Base-by-base conservation (phyloP, 2,888 invertebrate genomes). In the Ptychoptera contaminata region DNA sequence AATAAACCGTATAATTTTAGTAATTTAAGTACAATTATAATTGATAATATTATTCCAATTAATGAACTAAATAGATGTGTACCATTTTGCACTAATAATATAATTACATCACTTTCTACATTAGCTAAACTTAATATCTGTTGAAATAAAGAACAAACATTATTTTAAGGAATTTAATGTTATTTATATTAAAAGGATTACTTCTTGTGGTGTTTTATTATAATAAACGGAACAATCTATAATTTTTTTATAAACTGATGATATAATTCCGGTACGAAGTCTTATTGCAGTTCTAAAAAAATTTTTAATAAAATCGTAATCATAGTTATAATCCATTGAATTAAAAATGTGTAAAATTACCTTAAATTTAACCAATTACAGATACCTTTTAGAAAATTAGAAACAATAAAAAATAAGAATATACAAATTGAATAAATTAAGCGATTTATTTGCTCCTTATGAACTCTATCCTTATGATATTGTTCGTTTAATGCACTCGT, bases 321-420 rank as follows among this genome's bases (percentile, higher is more conserved):
- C n/a, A n/a, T 32, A 9, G 32, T 8, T 9, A 9, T 32, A 32
- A 32, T 32, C 9, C 9, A 32, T 32, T 32, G 9, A 14, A 12
- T 35, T 35, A 12, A 12, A 35, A 10, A 32, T 10, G 34, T 10
- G 11, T 10, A n/a, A n/a, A 35, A 2, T 16, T 42, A 42, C 42
- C 42, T 12, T 10, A 49, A 46, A 45, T 49, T 49, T 29, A 49
- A 35, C 49, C 49, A 49, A 23, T 37, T 37, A 23, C 40, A 37
- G 12, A 47, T 42, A 39, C 44, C 43, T 10, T 34, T 38, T n/a
- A 47, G 42, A 16, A 46, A 40, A 15, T 38, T 35, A 3, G 43
- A 31, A 8, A 15, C 11, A 32, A 49, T 44, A n/a, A 42, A 42
- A 23, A 45, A 47, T 10, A 34, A 11, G 34, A 38, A 32, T n/a